Conservation (phyloP, 2,888 invertebrate species). For the Lypha dubia region DNA sequence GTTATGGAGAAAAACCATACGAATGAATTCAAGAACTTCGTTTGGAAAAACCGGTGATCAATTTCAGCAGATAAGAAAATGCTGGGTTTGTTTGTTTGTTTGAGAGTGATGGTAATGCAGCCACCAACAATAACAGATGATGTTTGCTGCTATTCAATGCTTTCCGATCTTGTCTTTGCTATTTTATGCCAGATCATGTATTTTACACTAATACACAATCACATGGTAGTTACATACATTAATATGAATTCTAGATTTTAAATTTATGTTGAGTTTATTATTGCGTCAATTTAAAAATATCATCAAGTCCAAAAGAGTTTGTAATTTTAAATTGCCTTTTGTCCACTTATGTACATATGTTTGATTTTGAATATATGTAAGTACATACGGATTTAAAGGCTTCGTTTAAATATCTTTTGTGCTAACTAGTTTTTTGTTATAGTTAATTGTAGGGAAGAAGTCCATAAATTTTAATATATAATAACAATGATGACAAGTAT, state of each 20-base stretch:
- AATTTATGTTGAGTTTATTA: background rate
- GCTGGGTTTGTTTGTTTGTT: slow-evolving; percentile 48
- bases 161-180: slow-evolving; percentile 25
- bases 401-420: slow-evolving; percentile 13
- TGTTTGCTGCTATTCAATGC: slow-evolving; percentile 39
- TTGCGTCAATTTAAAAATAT: background rate
- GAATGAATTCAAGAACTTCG: slow-evolving; percentile 2
- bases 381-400: background rate
- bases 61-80: slow-evolving; percentile 54
- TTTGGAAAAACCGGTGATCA: slow-evolving; percentile 52
- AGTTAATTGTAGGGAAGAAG: slow-evolving; percentile 16
- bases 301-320: slow-evolving; percentile 57
- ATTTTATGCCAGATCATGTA: background rate
- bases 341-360: slow-evolving; percentile 8
- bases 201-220: background rate
- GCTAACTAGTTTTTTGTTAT: slow-evolving; percentile 36
- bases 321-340: slow-evolving; percentile 24
- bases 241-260: background rate
- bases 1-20: slow-evolving; percentile 6
- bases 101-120: slow-evolving; percentile 11
- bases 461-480: slow-evolving; percentile 73
- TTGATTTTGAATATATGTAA: too few relatives aligned
- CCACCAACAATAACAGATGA: slow-evolving; percentile 58
- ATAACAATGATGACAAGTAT: slow-evolving; percentile 74
- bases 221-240: background rate